Evolutionary conservation across 2,797 vertebrate species (phyloP), one percentile per base, ranked within the genome.

Genomic region (Potorous gilbertii): DNA sequence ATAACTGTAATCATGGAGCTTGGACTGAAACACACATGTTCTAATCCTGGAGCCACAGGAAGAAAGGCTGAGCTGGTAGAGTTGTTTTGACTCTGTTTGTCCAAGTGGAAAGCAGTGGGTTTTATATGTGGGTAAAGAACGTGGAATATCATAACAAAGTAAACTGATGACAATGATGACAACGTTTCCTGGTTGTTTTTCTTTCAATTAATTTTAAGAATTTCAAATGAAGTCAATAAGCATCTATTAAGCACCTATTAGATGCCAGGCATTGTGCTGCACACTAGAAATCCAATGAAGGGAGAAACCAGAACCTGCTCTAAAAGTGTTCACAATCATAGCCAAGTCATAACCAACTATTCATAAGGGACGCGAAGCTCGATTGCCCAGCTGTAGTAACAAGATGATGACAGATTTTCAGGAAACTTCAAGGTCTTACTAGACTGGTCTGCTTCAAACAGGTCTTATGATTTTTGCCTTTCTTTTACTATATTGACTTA

Each of bases 401-500:
- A 95, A 94, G 66, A 62, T 52, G 56, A 92, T 46, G 24, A 40
- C 66, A 9, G 66, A 46, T 46, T 81, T 81, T 95, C 5, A 3
- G 91, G 95, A 95, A 90, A 87, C 92, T 94, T 95, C 56, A 96
- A n/a, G 92, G 59, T 93, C 92, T n/a, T 91, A 54, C 34, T 81
- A 94, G 52, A 90, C 55, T n/a, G n/a, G 14, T 92, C 55, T 96
- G 40, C 66, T 90, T 90, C 90, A 96, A 95, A 95, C 92, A 96
- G 54, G 31, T 95, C 87, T 95, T 87, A 96, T 55, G 91, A 91
- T 29, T 95, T 94, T 96, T 27, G 34, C 4, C 56, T n/a, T 54
- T 55, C 96, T 96, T 96, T n/a, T 95, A 92, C 94, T 28, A 95
- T 93, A 56, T 91, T 97, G 93, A 94, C 94, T 97, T 96, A 90